Evolutionary conservation across 2,113 vertebrate genomes (phyloP), one percentile per base, ranked within the genome.

Genomic region (Takifugu bimaculatus): DNA sequence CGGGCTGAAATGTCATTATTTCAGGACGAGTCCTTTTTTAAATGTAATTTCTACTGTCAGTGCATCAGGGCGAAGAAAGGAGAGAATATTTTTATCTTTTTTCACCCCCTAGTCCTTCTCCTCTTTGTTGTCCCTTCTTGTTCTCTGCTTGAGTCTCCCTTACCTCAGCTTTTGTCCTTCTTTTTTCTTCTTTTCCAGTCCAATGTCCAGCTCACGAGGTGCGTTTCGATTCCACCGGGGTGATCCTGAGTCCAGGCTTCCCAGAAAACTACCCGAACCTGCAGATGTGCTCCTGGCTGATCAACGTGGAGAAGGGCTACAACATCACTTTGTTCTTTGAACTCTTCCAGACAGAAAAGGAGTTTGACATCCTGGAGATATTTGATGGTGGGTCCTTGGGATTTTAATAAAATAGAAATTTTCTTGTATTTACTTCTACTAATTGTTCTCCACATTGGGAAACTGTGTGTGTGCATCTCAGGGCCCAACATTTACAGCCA

Each of bases 331-430:
- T 99, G 86, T 93, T 94, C 88, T 93, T 98, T n/a, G 93, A 97
- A 81, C 94, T 95, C 82, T 99, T 99, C 88, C 96, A 98, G 79
- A 98, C 95, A 26, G 96, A 98, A 89, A 98, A 96, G 60, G 95
- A 99, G 81, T 98, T 97, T 91, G 96, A 99, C 87, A 93, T 98
- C 87, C 91, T 99, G 82, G 96, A 99, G 87, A 94, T 97, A 88
- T 99, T 96, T 90, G 96, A 99, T 84, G 96, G 96, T 99, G 67
- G 26, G 84, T 68, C 66, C 39, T 39, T 39, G 35, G 35, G 7
- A 39, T 10, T 11, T 39, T 2, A 39, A 39, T 39, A 10, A 39
- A 39, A 10, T 39, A 20, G 35, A 10, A 6, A 39, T 39, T 39
- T 48, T 6, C 13, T n/a, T 48, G 45, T n/a, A 48, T 48, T 2